Evolutionary conservation across 2,113 vertebrate genomes (phyloP), one percentile per base, ranked within the genome.

Genomic region (Falcunculus frontatus): DNA sequence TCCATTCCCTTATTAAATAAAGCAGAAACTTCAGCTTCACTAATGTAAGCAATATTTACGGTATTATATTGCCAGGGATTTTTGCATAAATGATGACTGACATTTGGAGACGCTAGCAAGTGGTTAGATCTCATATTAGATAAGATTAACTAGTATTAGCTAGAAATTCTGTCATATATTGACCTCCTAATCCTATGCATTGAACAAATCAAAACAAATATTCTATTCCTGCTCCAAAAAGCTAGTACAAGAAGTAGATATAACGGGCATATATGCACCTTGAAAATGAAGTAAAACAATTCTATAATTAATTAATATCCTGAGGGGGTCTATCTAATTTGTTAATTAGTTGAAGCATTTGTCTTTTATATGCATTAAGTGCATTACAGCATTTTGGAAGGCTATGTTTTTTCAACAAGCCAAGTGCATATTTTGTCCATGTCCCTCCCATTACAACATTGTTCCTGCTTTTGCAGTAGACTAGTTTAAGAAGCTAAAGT

Each of bases 371-470:
- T 49, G 5, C 9, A 35, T 62, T 23, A 50, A 50, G 26, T 33
- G 11, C 4, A 42, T 46, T 68, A 6, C 26, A 79, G 16, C 1
- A 3, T 59, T 87, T 82, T 76, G 35, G 23, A 83, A 67, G 9
- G 8, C 4, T 33, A 7, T 63, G 5, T 7, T 53, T 3, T 90
- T 76, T 27, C 41, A 70, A 60, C 3, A 60, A 16, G 4, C 42
- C 5, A 23, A 27, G 13, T 23, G 9, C 1, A 0, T 42, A 10
- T 56, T 55, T 87, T 6, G 0, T 56, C 33, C 2, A 4, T 23
- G 23, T 55, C 14, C 3, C 16, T 90, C 17, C 8, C 8, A 21
- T 57, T 67, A 16, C 6, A 68, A 30, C 3, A 42, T 14, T 67
- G 8, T 11, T 82, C 72, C n/a, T 63, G 6, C 2, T 57, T 90